Conservation (phyloP, 2,113 vertebrate genomes). For the Mus spicilegus region DNA sequence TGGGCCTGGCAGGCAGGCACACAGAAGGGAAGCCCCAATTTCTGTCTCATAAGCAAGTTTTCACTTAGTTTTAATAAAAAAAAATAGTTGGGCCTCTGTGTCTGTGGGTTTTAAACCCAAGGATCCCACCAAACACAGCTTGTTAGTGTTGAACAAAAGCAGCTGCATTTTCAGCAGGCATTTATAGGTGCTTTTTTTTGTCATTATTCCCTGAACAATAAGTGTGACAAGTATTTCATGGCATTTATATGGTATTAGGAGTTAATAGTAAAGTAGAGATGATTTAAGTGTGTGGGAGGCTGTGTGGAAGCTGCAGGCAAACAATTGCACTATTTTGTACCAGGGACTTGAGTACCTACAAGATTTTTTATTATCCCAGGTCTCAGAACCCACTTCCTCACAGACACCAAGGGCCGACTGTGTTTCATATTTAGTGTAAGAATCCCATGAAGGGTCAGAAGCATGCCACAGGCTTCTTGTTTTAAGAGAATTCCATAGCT, state of each 20-base stretch:
- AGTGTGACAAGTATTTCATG: not conserved
- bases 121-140: not conserved
- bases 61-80: not conserved
- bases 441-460: not conserved
- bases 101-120: not conserved
- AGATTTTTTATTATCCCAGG: not conserved
- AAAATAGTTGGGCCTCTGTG: not conserved
- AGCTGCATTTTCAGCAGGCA: not conserved
- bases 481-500: not conserved
- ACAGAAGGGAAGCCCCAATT: too few relatives aligned
- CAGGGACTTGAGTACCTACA: not conserved
- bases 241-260: not conserved
- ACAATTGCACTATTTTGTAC: not conserved
- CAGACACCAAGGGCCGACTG: not conserved
- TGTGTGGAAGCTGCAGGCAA: not conserved
- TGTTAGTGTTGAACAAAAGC: not conserved
- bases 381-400: not conserved
- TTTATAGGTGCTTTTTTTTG: not conserved
- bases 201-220: slow-evolving; percentile 17
- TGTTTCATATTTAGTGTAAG: not conserved
- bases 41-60: not conserved
- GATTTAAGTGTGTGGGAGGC: not conserved
- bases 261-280: not conserved
- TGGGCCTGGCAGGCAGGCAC: not conserved
- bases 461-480: not conserved